Conservation (phyloP, 1,140 invertebrate species). For the Drosophila rufa region DNA sequence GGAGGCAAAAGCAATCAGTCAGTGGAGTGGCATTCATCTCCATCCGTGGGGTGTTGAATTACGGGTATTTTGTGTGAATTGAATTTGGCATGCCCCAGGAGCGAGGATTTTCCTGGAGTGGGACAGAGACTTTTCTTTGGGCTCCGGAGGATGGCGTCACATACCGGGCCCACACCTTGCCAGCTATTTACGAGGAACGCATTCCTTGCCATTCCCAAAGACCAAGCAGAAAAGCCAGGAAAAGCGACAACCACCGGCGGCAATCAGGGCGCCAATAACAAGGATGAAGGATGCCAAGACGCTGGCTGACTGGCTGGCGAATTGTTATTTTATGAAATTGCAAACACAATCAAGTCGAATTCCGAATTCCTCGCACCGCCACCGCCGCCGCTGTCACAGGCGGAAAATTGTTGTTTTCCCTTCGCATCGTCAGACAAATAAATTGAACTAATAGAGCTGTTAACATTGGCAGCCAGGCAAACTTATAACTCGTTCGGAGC, state of each 20-base stretch:
- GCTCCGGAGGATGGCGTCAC: constrained; percentile 15
- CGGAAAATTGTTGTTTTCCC: constrained; percentile 50
- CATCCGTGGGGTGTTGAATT: constrained; percentile 77
- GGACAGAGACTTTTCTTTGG: constrained; percentile 2
- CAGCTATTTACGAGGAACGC: constrained; percentile 78
- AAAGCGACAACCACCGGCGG: constrained; percentile 71
- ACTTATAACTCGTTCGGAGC: constrained; percentile 56
- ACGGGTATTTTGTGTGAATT: constrained; percentile 83
- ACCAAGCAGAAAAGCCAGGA: constrained; percentile 21
- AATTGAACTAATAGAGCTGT: constrained; percentile 83
- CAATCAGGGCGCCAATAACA: constrained; percentile 70
- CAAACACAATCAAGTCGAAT: constrained; percentile 81
- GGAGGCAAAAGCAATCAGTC: constrained; percentile 75
- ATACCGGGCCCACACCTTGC: constrained; percentile 67
- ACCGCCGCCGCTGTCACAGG: constrained; percentile 54
- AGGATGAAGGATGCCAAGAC: constrained; percentile 57
- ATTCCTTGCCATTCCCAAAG: constrained; percentile 65
- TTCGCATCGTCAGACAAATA: constrained; percentile 66
- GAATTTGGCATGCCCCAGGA: constrained; percentile 70
- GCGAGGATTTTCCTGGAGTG: neutral
- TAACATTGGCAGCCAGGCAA: constrained; percentile 70
- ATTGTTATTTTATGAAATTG: constrained; percentile 84
- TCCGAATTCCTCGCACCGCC: constrained; percentile 48
- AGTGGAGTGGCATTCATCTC: constrained; percentile 70
- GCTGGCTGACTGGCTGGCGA: constrained; percentile 26